These are phyloP conservation scores for Astyanax mexicanus DNA, from an alignment of 2,797 vertebrate genomes.

Conservation along the genomic window DNA sequence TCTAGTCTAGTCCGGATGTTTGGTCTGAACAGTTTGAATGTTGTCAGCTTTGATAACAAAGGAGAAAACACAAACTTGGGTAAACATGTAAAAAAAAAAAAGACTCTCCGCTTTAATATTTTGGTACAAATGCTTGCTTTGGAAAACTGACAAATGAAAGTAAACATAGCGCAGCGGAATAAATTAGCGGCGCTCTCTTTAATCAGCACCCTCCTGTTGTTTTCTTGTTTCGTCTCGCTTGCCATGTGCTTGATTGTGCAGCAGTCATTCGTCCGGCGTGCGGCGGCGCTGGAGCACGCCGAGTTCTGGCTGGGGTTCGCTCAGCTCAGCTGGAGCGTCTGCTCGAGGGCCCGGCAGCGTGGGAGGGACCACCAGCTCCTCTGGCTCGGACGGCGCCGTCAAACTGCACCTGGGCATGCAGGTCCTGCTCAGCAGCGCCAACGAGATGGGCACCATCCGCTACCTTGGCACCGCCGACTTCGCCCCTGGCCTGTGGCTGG, in stretches of 20 bases:
- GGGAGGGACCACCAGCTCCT: slow-evolving; percentile 59
- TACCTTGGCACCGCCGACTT: slow-evolving; percentile 92
- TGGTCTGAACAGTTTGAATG: too few relatives aligned
- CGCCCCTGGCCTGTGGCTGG: slow-evolving; percentile 90
- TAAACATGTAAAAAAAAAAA: too few relatives aligned
- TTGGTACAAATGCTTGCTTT: slow-evolving; percentile 9
- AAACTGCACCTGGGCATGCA: slow-evolving; percentile 90
- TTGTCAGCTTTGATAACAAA: too few relatives aligned
- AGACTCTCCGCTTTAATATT: not conserved
- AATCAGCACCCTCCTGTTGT: not conserved
- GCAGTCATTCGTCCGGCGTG: slow-evolving; percentile 78
- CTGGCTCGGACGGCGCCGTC: slow-evolving; percentile 67
- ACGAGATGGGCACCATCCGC: slow-evolving; percentile 91
- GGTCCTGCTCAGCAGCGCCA: slow-evolving; percentile 92
- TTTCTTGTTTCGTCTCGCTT: not conserved
- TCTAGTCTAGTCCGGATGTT: too few relatives aligned
- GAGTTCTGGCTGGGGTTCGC: slow-evolving; percentile 44
- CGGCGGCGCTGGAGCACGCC: slow-evolving; percentile 87
- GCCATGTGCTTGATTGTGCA: slow-evolving; percentile 56
- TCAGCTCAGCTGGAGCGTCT: slow-evolving; percentile 21
- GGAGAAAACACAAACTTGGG: too few relatives aligned
- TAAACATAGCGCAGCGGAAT: not conserved
- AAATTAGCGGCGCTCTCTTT: not conserved
- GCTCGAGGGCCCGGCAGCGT: slow-evolving; percentile 25
- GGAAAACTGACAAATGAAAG: not conserved